phyloP scores from a whole-genome alignment of 2,113 vertebrate genomes.

The Podocnemis expansa region DNA sequence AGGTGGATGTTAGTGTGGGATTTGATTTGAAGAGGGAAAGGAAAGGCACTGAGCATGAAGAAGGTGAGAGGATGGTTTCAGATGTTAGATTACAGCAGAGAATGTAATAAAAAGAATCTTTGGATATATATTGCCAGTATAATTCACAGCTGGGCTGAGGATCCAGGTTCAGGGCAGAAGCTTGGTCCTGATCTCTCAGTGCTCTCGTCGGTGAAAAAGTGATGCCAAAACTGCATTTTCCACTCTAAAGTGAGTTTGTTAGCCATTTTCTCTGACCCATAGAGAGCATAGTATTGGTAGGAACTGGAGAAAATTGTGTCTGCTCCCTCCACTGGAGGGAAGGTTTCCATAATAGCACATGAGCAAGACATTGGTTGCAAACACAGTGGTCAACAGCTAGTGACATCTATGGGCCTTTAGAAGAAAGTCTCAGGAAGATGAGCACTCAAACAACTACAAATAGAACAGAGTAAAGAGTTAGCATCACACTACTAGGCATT shows the following conservation, averaged over 20 bases:
- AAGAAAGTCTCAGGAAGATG: not conserved
- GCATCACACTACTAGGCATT: not conserved
- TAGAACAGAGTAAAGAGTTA: not conserved
- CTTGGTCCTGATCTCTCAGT: not conserved
- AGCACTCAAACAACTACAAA: not conserved
- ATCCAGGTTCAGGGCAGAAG: not conserved
- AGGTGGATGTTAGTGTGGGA: not conserved
- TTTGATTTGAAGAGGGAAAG: conserved; percentile 15
- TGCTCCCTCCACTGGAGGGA: not conserved
- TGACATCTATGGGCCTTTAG: not conserved
- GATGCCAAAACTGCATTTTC: not conserved
- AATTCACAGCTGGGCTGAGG: not conserved
- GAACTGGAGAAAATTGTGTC: not conserved
- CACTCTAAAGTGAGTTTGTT: not conserved
- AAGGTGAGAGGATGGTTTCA: not conserved
- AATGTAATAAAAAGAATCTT: not conserved
- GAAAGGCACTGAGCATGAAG: not conserved
- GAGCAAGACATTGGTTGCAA: not conserved
- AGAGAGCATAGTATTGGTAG: not conserved
- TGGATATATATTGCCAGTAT: not conserved
- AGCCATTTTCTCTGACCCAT: not conserved
- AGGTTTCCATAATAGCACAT: not conserved
- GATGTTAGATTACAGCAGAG: not conserved
- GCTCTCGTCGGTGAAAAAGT: not conserved
- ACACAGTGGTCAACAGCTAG: not conserved